phyloP scores from a whole-genome alignment of 2,888 invertebrate genomes.

The Bedellia somnulentella region DNA sequence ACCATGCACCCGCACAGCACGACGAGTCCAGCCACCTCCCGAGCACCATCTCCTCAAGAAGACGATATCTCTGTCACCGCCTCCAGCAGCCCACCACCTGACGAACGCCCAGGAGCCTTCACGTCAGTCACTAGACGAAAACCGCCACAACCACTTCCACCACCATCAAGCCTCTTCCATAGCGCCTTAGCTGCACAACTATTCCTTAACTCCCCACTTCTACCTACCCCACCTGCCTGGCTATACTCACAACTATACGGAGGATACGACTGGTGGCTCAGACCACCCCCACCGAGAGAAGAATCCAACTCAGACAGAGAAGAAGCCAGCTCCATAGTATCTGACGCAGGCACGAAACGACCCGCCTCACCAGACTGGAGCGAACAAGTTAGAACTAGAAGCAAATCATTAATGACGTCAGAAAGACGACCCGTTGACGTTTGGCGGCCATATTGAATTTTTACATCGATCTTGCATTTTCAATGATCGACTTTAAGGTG shows the following conservation, averaged over 20 bases:
- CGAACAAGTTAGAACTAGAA: slow-evolving; percentile 41
- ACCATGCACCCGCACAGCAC: slow-evolving; percentile 68
- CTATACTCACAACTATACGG: slow-evolving; percentile 76
- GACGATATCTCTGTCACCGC: slow-evolving; percentile 69
- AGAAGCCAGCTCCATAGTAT: slow-evolving; percentile 27
- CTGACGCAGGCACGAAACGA: slow-evolving; percentile 47
- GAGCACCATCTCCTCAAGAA: slow-evolving; percentile 58
- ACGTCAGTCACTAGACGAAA: slow-evolving; percentile 49
- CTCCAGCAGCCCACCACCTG: slow-evolving; percentile 53
- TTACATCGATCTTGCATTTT: too few relatives aligned
- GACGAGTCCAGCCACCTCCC: slow-evolving; percentile 69
- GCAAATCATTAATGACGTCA: slow-evolving; percentile 40
- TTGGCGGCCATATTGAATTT: slow-evolving; percentile 72
- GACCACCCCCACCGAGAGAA: slow-evolving; percentile 42
- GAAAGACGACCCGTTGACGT: slow-evolving; percentile 67
- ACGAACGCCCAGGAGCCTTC: slow-evolving; percentile 58
- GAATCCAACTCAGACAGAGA: slow-evolving; percentile 43
- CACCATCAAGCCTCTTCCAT: slow-evolving; percentile 51
- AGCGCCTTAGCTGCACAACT: slow-evolving; percentile 67
- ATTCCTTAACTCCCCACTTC: slow-evolving; percentile 72
- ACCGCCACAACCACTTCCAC: slow-evolving; percentile 44
- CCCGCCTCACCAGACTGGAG: slow-evolving; percentile 58
- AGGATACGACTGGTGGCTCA: slow-evolving; percentile 70
- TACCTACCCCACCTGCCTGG: slow-evolving; percentile 79
- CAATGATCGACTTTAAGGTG: too few relatives aligned